phyloP scores from a whole-genome alignment of 2,113 vertebrate genomes.

The Zosterops lateralis region DNA sequence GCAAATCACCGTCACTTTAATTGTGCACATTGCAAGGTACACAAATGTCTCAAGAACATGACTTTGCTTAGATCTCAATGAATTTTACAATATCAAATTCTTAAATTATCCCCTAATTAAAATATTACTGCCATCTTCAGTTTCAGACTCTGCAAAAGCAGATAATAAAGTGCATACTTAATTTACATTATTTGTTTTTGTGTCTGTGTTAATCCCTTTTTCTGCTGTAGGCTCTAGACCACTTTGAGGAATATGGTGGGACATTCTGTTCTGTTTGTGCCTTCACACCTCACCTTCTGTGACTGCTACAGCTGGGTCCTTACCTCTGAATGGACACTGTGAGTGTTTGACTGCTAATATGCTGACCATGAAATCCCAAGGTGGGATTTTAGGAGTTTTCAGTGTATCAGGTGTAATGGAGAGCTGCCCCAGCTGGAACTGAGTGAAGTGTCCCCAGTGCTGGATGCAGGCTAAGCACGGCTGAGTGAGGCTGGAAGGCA shows the following conservation, averaged over 20 bases:
- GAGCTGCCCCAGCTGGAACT: not conserved
- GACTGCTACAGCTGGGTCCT: not conserved
- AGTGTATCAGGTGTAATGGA: accelerated
- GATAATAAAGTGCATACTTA: not conserved
- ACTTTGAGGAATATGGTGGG: not conserved
- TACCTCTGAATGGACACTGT: not conserved
- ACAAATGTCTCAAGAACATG: not conserved
- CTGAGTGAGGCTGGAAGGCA: not conserved
- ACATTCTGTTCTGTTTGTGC: not conserved
- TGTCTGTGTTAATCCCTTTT: not conserved
- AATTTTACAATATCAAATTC: not conserved
- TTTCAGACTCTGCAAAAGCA: not conserved
- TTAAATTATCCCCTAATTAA: not conserved
- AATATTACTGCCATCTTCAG: not conserved
- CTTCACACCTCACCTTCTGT: not conserved
- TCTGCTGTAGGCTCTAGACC: not conserved
- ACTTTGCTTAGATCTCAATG: not conserved
- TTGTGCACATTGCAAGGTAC: not conserved
- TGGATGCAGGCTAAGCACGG: not conserved
- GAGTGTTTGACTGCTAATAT: not conserved
- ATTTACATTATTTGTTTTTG: not conserved
- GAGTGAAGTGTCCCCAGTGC: not conserved
- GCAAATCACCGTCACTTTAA: not conserved
- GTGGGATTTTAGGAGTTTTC: not conserved
- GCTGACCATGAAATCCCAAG: not conserved